Base-by-base conservation (phyloP, 2,113 vertebrate species). In the Ameiurus melas region DNA sequence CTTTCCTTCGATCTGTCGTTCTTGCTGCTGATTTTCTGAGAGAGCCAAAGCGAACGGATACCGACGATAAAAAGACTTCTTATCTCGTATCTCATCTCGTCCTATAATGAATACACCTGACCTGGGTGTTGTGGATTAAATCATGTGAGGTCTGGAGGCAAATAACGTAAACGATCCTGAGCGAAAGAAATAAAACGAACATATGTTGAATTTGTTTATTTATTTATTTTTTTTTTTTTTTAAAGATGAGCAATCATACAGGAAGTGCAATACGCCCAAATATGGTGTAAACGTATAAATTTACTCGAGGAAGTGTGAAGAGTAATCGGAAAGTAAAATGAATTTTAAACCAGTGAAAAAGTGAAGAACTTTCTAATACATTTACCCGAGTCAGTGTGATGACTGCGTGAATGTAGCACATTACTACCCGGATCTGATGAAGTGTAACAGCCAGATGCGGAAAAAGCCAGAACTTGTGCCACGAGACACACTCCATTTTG, bases 401-500 rank as follows among this genome's bases (percentile, higher is more conserved):
- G 12, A 43, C 33, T 39, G 33, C 16, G 20, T 7, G 39, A 39
- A 73, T 33, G 66, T 4, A 70, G 30, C 13, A 33, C 30, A 33
- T 70, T 17, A 39, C 9, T 19, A 39, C 36, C 19, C 8, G 12
- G 22, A 43, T 75, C 36, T 22, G 71, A 43, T 27, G 1, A 51
- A 43, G 73, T 43, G 19, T 43, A 78, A 78, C 13, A 51, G 27
- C 12, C 39, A 30, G 30, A 79, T n/a, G 14, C 1, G 0, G 27
- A 30, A 55, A 55, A n/a, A 55, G 75, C 0, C 20, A 0, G 71
- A 75, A 43, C 43, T 25, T 13, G 8, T 64, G 68, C n/a, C 68
- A n/a, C 33, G 47, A 80, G 55, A 60, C 30, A 57, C 27, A 47
- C 22, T 5, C 12, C 47, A 39, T 33, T 66, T 47, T 95, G 13